Base-by-base conservation (phyloP, 1,140 invertebrate genomes). In the Prorops nasuta region DNA sequence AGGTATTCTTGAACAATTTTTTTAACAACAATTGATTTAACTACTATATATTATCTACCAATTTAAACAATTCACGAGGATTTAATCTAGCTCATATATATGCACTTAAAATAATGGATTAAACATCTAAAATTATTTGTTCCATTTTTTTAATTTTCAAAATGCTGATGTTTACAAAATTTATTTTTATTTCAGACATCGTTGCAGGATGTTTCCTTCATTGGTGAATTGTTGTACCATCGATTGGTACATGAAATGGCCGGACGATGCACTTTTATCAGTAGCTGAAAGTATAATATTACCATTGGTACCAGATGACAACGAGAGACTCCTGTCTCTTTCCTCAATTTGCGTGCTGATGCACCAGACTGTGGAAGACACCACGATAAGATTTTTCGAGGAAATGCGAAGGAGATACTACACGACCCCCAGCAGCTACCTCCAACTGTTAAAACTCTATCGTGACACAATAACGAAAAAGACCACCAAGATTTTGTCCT, bases 161-260 rank as follows among this genome's bases (percentile, higher is more conserved):
- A 38, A 1, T 16, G 10, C 15, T 16, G 1, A 14, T 38, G n/a
- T 38, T 38, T 38, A n/a, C n/a, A 10, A 1, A 22, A 24, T 24
- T 41, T 2, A 43, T 22, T 28, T 10, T 1, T 43, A 31, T 56
- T 63, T 21, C 55, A 86, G 88, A 31, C 76, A 85, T 7, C 78
- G 88, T 3, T 90, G 87, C 58, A 81, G 87, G 37, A 90, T 93
- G 83, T 96, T 95, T 71, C 93, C 94, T 1, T 94, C 92, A 0
- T 76, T 96, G 32, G 90, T 96, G 0, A 96, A 95, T 65, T 95
- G 91, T 67, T 95, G 92, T 60, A 95, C 92, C 0, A 95, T 96
- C 44, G 91, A 96, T 71, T 96, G 92, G 91, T 95, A 94, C 71
- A 86, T 83, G 50, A 89, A 89, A 54, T 96, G 93, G 93, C 92